Evolutionary conservation across 1,140 invertebrate species (phyloP), one percentile per base, ranked within the genome.

Genomic region (Adelges cooleyi): DNA sequence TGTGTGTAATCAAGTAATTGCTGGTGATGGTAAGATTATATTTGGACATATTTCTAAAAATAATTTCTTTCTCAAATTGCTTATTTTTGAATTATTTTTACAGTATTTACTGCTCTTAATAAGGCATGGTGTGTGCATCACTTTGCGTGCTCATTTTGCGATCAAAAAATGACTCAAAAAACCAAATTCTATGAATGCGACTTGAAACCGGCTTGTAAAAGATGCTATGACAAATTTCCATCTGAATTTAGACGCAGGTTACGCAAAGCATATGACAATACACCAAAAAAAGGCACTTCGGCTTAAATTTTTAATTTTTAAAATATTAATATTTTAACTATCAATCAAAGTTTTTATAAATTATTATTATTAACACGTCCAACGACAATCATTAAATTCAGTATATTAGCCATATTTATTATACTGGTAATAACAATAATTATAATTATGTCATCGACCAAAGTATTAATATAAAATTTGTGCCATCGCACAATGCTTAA

Each of bases 61-160:
- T 6, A 15, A 27, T 40, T 18, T 49, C 10, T 20, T 29, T 49
- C 10, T 18, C 1, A 18, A 40, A 17, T 40, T 52, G 8, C 10
- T 67, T 62, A 46, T 66, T 36, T 17, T 17, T n/a, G 2, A 27
- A 62, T 67, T 54, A 65, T 50, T 42, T 66, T 80, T 81, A n/a
- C 76, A 96, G 95, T 97, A 33, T 98, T 98, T 75, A 95, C 90
- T 68, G 95, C 96, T 40, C 77, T 99, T 69, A 97, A 98, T 75
- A 99, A 99, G 78, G 92, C 94, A n/a, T 99, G 95, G 95, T 99
- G 96, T 76, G 89, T 95, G 23, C 88, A 98, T 76, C 97, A 99
- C 76, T 99, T 99, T 77, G 89, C 94, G n/a, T 99, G 97, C 76
- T 89, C 92, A 17, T 84, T 96, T 66, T 99, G 97, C 77, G 96